Evolutionary conservation across 2,797 vertebrate genomes (phyloP), one percentile per base, ranked within the genome.

Genomic region (Gadopsis bispinosus): DNA sequence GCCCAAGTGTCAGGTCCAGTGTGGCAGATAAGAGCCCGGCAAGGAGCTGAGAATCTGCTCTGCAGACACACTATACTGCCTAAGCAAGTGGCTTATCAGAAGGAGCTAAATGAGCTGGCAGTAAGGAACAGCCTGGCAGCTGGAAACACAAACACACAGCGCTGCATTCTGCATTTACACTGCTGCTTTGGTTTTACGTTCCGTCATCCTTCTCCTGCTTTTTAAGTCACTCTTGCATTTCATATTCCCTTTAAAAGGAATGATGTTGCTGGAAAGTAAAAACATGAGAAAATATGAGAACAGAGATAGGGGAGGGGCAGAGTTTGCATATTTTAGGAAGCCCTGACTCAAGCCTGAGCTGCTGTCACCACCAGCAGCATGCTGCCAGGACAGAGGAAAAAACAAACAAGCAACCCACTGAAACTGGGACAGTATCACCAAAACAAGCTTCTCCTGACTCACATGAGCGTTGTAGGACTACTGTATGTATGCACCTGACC

Each of bases 351-450:
- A 39, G 69, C 22, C n/a, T 45, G 78, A 72, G 55, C 70, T 69
- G 74, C 19, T 63, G 50, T 83, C 68, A 83, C 73, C 43, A 35
- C 73, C 43, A 35, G 85, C 76, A 74, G 50, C 60, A 14, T 1
- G 65, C 39, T 19, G 69, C 47, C 45, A 82, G 14, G 14, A 1
- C 22, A 5, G n/a, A 63, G 69, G n/a, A 77, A 85, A 76, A 76
- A 77, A 60, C 72, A 85, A 90, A 84, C 83, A 83, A 56, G 20
- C 73, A 59, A 17, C 14, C 3, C 45, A 29, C 33, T 78, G 77
- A 80, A 73, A 72, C 73, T 33, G 5, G 33, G 81, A 45, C 48
- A 35, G 53, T 45, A 73, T 83, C 61, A 74, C 67, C 54, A 69
- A 60, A 67, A 0, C 20, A 2, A 39, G 35, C 73, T 19, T 12